phyloP scores from a whole-genome alignment of 2,888 invertebrate species.

The Brenthis daphne region DNA sequence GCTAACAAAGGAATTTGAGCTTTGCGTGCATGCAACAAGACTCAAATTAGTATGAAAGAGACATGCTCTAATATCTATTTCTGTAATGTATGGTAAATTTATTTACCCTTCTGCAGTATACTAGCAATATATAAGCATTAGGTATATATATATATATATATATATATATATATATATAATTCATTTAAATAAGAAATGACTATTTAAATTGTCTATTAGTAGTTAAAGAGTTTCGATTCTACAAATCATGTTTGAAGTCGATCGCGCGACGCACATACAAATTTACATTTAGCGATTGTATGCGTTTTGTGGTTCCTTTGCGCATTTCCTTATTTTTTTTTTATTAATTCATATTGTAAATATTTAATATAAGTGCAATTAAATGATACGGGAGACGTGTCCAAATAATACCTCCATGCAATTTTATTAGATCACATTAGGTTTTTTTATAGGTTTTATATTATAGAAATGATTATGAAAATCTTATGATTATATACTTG shows the following conservation, averaged over 20 bases:
- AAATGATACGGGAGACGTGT: constrained; percentile 26
- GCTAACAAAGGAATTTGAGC: too few relatives aligned
- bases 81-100: too few relatives aligned
- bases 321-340: constrained; percentile 68
- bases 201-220: background rate
- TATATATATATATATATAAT: too few relatives aligned
- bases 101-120: too few relatives aligned
- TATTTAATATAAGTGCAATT: constrained; percentile 45
- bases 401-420: constrained; percentile 39
- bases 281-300: constrained; percentile 34
- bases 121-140: too few relatives aligned
- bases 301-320: constrained; percentile 68
- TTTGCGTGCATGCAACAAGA: too few relatives aligned
- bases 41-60: too few relatives aligned
- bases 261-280: constrained; percentile 33
- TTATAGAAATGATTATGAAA: constrained; percentile 26
- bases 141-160: too few relatives aligned
- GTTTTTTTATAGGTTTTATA: constrained; percentile 22
- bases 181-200: too few relatives aligned
- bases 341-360: constrained; percentile 38
- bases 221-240: background rate
- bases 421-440: constrained; percentile 35
- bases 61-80: too few relatives aligned
- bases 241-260: constrained; percentile 3
- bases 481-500: constrained; percentile 34